phyloP scores from a whole-genome alignment of 2,797 vertebrate genomes.

The Gymnothorax javanicus region DNA sequence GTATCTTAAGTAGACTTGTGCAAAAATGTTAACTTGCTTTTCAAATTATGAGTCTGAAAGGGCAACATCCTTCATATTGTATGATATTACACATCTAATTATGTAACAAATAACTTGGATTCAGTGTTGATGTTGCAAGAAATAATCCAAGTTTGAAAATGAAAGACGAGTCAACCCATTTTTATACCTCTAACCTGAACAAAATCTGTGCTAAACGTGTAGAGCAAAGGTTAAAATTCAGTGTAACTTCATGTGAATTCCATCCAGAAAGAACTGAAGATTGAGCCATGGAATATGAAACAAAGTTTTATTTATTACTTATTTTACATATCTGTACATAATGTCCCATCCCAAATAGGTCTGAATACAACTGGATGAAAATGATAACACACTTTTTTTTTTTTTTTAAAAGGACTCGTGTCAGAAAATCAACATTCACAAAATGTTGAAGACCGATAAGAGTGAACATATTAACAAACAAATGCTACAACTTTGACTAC shows the following conservation, averaged over 20 bases:
- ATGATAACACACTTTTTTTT: constrained; percentile 94
- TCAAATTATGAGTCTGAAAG: too few species aligned
- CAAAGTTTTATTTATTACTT: constrained; percentile 89
- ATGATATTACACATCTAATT: too few species aligned
- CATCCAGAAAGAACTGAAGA: constrained; percentile 34
- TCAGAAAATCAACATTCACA: constrained; percentile 96
- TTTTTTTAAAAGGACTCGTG: constrained; percentile 83
- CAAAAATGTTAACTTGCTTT: too few species aligned
- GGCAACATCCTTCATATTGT: too few species aligned
- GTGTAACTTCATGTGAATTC: not conserved
- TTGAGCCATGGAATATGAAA: constrained; percentile 85
- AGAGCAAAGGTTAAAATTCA: not conserved
- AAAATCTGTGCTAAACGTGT: not conserved
- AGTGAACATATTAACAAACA: constrained; percentile 87
- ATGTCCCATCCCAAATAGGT: constrained; percentile 89
- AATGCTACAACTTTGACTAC: constrained; percentile 92
- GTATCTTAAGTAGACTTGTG: not conserved
- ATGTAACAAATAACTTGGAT: too few species aligned
- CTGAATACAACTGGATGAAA: constrained; percentile 87
- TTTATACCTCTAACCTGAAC: not conserved
- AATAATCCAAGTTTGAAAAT: too few species aligned
- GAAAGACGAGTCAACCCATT: not conserved
- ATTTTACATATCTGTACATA: constrained; percentile 99
- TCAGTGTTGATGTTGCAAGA: too few species aligned
- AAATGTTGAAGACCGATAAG: constrained; percentile 92